A percentile compares a stretch with the other conserved stretches of the same genome.
Conservation (phyloP, 2,888 invertebrate genomes). For the Monopis laevigella region DNA sequence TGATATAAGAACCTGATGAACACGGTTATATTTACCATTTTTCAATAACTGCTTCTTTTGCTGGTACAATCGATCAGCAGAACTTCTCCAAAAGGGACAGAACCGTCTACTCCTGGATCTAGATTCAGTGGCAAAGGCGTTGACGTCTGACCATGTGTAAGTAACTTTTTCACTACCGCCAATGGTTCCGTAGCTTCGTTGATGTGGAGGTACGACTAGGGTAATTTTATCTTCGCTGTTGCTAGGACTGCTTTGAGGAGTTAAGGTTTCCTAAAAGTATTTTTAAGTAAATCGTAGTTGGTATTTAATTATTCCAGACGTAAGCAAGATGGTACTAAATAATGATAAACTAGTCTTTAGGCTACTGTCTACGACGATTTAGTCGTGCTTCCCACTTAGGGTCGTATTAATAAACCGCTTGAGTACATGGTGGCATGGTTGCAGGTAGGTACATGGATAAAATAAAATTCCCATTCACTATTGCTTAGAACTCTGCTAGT, state of each 20-base stretch:
- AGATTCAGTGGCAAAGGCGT: conserved; percentile 75
- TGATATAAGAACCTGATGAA: too few relatives aligned
- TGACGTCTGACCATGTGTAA: conserved; percentile 83
- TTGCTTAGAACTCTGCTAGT: too few relatives aligned
- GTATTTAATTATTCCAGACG: too few relatives aligned
- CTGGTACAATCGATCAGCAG: conserved; percentile 44
- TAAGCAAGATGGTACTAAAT: too few relatives aligned
- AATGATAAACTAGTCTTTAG: too few relatives aligned
- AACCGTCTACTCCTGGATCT: conserved; percentile 44
- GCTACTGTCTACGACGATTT: too few relatives aligned
- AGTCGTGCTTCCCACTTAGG: too few relatives aligned
- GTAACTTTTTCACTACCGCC: conserved; percentile 63
- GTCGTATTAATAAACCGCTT: too few relatives aligned
- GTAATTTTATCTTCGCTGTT: conserved; percentile 40
- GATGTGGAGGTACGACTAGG: conserved; percentile 30
- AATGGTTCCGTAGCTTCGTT: conserved; percentile 48
- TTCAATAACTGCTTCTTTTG: conserved; percentile 77
- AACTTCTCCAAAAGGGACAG: conserved; percentile 56
- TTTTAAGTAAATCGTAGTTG: too few relatives aligned
- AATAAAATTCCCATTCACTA: too few relatives aligned
- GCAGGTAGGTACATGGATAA: too few relatives aligned
- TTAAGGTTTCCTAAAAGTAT: background rate
- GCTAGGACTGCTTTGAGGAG: conserved; percentile 38
- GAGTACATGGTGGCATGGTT: too few relatives aligned
- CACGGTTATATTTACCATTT: conserved; percentile 76